Conservation (phyloP, 2,113 vertebrate genomes). For the Saimiri boliviensis region DNA sequence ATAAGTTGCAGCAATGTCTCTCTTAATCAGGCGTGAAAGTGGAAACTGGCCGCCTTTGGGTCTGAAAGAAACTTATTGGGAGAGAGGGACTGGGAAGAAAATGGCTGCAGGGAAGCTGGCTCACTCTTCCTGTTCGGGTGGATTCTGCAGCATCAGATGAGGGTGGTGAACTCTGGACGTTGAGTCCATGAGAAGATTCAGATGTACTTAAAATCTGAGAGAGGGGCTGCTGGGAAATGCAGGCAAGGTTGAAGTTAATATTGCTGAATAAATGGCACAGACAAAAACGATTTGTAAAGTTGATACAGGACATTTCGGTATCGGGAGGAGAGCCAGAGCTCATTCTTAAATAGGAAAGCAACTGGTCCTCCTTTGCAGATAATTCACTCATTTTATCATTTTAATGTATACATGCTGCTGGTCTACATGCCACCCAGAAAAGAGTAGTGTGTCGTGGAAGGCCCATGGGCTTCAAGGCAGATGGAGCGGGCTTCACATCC, state of each 20-base stretch:
- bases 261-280: not conserved
- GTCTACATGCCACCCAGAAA: fast-evolving
- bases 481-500: not conserved
- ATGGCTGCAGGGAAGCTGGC: fast-evolving
- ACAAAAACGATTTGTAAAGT: not conserved
- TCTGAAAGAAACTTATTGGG: not conserved
- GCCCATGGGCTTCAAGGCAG: fast-evolving
- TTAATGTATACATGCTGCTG: not conserved
- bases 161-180: fast-evolving
- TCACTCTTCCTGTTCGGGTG: not conserved
- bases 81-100: not conserved
- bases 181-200: not conserved
- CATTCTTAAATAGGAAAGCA: not conserved
- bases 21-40: not conserved
- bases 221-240: not conserved
- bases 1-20: not conserved
- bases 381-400: not conserved
- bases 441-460: fast-evolving
- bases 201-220: not conserved
- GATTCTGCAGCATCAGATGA: not conserved
- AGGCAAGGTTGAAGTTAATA: too few species aligned
- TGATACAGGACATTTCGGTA: fast-evolving
- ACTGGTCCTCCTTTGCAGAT: not conserved
- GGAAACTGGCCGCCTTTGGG: not conserved
- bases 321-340: not conserved